Evolutionary conservation across 2,113 vertebrate genomes (phyloP).

Genomic region (Scopus umbretta): DNA sequence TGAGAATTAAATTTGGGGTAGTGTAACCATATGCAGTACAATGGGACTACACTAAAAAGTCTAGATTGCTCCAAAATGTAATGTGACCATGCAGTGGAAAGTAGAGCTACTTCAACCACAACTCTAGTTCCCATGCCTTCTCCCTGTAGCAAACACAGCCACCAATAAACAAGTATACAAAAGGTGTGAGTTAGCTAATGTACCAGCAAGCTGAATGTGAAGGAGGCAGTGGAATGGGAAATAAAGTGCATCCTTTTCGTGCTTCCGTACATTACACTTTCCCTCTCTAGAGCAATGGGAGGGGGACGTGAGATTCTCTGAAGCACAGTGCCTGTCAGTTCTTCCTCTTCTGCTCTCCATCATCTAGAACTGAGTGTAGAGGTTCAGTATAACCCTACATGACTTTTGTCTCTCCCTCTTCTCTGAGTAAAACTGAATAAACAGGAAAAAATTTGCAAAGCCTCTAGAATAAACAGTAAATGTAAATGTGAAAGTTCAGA

Average conservation of each 20-base stretch:
- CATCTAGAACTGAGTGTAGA: neutral
- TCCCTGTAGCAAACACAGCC: neutral
- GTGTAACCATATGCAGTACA: neutral
- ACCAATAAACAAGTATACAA: neutral
- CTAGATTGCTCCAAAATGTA: neutral
- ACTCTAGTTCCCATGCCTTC: neutral
- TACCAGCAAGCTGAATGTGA: neutral
- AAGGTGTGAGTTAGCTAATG: neutral
- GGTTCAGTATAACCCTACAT: neutral
- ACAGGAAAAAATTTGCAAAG: neutral
- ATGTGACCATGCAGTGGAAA: neutral
- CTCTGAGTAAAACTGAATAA: neutral
- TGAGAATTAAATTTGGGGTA: neutral
- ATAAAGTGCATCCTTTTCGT: neutral
- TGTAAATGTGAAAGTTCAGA: neutral
- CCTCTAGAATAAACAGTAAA: neutral
- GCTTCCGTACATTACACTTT: neutral
- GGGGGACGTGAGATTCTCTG: neutral
- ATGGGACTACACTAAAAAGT: neutral
- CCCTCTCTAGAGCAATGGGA: neutral
- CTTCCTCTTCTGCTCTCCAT: neutral
- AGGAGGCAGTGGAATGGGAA: neutral
- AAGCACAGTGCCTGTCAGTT: neutral
- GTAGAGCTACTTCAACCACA: neutral
- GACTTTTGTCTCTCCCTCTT: neutral